Percentiles rank a stretch among this genome's conserved stretches.
Evolutionary conservation across 92 coral and sea anemone genomes (phyloP).

Genomic region (Micromussa lordhowensis): DNA sequence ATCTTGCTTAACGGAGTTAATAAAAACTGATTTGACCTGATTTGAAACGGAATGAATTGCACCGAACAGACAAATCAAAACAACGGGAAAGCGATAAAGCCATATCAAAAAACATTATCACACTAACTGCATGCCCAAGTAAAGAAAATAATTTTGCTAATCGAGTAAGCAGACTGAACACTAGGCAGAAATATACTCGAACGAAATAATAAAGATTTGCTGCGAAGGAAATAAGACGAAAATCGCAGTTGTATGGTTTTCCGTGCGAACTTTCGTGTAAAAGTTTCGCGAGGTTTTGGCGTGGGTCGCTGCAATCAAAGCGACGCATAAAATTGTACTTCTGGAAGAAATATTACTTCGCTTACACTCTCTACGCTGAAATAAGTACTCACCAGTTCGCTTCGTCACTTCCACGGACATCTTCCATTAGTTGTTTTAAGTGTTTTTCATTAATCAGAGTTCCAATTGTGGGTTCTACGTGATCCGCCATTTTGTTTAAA

Average conservation of each 20-base stretch:
- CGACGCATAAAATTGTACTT: not conserved
- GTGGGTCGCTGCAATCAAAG: not conserved
- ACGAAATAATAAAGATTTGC: not conserved
- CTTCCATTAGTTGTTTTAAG: not conserved
- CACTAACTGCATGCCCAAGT: not conserved
- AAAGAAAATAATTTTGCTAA: not conserved
- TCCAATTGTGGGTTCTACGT: conserved; percentile 23
- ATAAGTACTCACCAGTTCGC: conserved; percentile 8
- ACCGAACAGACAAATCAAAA: not conserved
- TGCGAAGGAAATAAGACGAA: not conserved
- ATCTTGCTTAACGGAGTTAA: too few species aligned
- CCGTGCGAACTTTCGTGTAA: not conserved
- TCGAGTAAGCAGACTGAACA: not conserved
- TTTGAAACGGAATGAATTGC: too few species aligned
- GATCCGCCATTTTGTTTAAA: conserved; percentile 36
- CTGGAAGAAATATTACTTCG: not conserved
- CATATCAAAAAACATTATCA: not conserved
- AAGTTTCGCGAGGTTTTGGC: not conserved
- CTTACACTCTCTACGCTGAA: not conserved
- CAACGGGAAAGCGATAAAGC: not conserved
- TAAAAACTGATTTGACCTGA: too few species aligned
- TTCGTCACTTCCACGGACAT: conserved; percentile 21
- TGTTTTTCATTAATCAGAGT: not conserved
- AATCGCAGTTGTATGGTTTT: not conserved
- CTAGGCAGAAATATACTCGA: not conserved